Percentiles rank a stretch among this genome's conserved stretches.
Evolutionary conservation across 2,888 invertebrate species (phyloP).

Genomic region (Tetheella fluctuosa): DNA sequence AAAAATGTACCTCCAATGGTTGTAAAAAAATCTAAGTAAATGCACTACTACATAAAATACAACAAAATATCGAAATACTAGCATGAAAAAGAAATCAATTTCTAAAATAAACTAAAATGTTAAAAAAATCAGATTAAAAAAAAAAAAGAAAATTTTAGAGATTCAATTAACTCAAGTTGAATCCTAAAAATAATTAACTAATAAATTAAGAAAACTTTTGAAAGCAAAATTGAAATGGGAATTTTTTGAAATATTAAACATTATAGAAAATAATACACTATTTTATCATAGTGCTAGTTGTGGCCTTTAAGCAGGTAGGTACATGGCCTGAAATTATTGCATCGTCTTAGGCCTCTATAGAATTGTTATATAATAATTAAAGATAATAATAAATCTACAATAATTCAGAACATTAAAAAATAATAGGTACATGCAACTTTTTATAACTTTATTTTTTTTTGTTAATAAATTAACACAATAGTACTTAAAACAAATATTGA

Average conservation of each 20-base stretch:
- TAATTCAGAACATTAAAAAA: slow-evolving; percentile 1
- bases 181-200: not conserved
- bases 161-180: not conserved
- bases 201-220: not conserved
- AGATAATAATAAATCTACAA: not conserved
- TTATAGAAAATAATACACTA: not conserved
- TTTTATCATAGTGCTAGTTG: not conserved
- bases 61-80: slow-evolving; percentile 10
- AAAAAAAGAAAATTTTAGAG: not conserved
- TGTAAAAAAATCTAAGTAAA: slow-evolving; percentile 16
- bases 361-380: not conserved
- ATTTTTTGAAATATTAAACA: too few species aligned
- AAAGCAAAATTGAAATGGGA: not conserved
- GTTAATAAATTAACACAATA: not conserved
- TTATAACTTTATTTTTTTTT: not conserved
- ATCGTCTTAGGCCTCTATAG: slow-evolving; percentile 5
- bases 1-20: slow-evolving; percentile 24
- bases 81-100: not conserved
- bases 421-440: slow-evolving; percentile 3
- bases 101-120: too few species aligned
- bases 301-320: not conserved
- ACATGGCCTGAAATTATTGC: not conserved
- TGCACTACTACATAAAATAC: slow-evolving; percentile 14
- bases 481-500: not conserved
- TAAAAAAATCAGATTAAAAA: not conserved